Conservation (phyloP, 2,113 vertebrate genomes). For the Capra hircus region DNA sequence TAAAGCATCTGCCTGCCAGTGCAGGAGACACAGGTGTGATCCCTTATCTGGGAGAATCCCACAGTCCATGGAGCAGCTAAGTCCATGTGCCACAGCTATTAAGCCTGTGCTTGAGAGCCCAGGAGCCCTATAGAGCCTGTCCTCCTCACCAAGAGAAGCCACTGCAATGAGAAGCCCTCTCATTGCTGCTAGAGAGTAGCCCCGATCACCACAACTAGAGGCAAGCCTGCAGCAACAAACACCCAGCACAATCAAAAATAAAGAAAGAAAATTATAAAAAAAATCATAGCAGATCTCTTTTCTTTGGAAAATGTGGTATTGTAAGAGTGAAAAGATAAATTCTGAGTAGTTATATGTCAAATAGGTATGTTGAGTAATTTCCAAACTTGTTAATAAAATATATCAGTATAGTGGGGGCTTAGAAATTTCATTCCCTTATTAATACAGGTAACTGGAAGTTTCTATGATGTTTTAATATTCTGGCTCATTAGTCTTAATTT, state of each 20-base stretch:
- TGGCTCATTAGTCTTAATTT: conserved; percentile 68
- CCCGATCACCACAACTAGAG: background rate
- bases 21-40: background rate
- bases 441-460: conserved; percentile 48
- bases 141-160: background rate
- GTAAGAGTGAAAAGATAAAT: background rate
- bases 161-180: background rate
- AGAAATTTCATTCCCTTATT: conserved; percentile 49
- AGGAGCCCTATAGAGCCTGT: background rate
- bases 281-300: background rate
- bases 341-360: background rate
- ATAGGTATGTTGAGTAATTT: background rate
- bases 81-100: background rate
- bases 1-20: background rate
- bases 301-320: conserved; percentile 3
- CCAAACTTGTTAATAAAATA: background rate
- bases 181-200: background rate
- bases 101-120: background rate
- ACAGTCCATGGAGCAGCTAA: background rate
- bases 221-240: background rate
- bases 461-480: conserved; percentile 71
- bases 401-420: background rate
- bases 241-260: background rate
- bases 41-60: background rate
- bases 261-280: background rate